These are phyloP conservation scores for Ceuthmochares aereus DNA, from an alignment of 2,113 vertebrate species.

Conservation along the genomic window DNA sequence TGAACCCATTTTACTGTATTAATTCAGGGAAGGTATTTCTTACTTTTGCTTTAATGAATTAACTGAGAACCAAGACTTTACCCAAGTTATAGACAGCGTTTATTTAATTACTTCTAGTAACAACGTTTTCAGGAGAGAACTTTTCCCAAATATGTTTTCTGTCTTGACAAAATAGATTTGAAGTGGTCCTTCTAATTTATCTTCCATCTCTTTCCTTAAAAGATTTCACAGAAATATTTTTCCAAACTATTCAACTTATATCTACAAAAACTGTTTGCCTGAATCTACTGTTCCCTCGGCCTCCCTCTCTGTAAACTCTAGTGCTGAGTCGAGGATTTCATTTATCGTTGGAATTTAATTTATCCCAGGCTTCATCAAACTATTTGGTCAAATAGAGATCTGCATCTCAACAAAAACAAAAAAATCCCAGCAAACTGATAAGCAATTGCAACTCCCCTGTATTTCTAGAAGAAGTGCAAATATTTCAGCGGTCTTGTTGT, in stretches of 20 bases:
- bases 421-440: background rate
- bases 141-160: background rate
- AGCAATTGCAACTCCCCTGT: background rate
- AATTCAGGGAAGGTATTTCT: background rate
- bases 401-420: background rate
- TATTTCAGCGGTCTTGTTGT: background rate
- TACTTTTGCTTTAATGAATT: background rate
- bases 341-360: background rate
- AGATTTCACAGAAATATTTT: background rate
- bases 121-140: background rate
- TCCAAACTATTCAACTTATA: background rate
- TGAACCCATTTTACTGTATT: background rate
- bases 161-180: background rate
- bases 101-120: background rate
- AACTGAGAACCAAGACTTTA: background rate
- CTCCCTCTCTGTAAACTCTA: background rate
- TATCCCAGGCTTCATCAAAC: background rate
- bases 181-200: background rate
- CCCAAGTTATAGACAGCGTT: background rate
- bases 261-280: background rate
- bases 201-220: background rate
- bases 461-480: conserved; percentile 24
- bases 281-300: fast-evolving
- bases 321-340: background rate
- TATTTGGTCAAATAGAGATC: background rate